Conservation (phyloP, 2,113 vertebrate genomes). For the Hydrochoerus hydrochaeris region DNA sequence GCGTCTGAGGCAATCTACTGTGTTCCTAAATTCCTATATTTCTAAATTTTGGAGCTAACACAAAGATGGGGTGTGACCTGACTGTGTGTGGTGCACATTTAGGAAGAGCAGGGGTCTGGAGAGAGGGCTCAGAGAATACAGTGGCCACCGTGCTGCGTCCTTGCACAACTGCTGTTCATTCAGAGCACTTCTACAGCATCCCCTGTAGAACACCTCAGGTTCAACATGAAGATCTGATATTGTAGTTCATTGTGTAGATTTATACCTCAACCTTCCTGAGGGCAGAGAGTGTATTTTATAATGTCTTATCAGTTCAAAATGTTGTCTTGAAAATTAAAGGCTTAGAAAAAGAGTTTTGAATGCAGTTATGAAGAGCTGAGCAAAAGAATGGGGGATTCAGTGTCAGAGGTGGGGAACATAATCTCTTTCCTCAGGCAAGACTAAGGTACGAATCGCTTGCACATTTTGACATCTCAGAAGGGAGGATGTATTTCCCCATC, state of each 20-base stretch:
- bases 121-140: not conserved
- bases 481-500: not conserved
- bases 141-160: too few species aligned
- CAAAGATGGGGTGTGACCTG: not conserved
- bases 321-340: too few species aligned
- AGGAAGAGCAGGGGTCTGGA: rapidly evolving
- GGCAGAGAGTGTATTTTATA: not conserved
- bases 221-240: rapidly evolving
- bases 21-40: not conserved
- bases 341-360: not conserved
- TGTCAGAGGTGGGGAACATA: not conserved
- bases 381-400: not conserved
- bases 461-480: not conserved
- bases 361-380: not conserved
- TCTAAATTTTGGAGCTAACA: not conserved
- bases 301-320: not conserved
- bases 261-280: not conserved
- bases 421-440: not conserved
- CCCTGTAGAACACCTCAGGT: not conserved
- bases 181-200: not conserved
- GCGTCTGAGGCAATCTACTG: not conserved
- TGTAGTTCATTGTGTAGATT: not conserved
- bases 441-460: not conserved
- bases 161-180: not conserved
- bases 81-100: too few species aligned